These are phyloP conservation scores for Tetragnatha versicolor DNA, from an alignment of 1,140 invertebrate species.

Conservation along the genomic window DNA sequence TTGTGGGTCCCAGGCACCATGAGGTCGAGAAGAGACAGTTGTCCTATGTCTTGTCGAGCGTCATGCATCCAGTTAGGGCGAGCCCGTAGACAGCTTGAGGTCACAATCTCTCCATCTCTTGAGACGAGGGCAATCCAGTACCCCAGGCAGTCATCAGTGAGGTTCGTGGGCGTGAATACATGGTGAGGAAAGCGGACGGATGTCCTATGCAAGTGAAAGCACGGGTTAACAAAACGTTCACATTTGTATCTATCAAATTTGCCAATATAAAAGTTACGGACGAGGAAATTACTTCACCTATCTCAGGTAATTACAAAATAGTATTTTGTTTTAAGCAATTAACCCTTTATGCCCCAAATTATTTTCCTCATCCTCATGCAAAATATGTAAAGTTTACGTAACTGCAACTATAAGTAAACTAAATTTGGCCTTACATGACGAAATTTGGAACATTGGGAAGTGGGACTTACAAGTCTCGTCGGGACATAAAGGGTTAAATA, in stretches of 20 bases:
- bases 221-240: slow-evolving; percentile 10
- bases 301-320: too few species aligned
- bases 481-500: too few species aligned
- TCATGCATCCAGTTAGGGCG: slow-evolving; percentile 64
- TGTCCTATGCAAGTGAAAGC: slow-evolving; percentile 38
- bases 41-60: slow-evolving; percentile 61
- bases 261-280: not conserved
- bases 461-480: too few species aligned
- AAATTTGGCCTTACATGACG: too few species aligned
- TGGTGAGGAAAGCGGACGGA: slow-evolving; percentile 49
- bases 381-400: too few species aligned
- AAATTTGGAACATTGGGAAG: too few species aligned
- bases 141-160: slow-evolving; percentile 60
- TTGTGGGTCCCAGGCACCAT: slow-evolving; percentile 77
- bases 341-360: too few species aligned
- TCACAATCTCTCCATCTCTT: slow-evolving; percentile 64
- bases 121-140: slow-evolving; percentile 68
- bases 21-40: slow-evolving; percentile 68
- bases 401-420: too few species aligned
- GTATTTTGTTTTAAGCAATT: too few species aligned
- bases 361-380: too few species aligned
- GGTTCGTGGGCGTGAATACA: slow-evolving; percentile 42
- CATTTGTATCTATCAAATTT: slow-evolving; percentile 42
- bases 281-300: too few species aligned
- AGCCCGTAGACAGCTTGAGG: slow-evolving; percentile 70